Evolutionary conservation across 2,888 invertebrate species (phyloP).

Genomic region (Ennomos erosarius): DNA sequence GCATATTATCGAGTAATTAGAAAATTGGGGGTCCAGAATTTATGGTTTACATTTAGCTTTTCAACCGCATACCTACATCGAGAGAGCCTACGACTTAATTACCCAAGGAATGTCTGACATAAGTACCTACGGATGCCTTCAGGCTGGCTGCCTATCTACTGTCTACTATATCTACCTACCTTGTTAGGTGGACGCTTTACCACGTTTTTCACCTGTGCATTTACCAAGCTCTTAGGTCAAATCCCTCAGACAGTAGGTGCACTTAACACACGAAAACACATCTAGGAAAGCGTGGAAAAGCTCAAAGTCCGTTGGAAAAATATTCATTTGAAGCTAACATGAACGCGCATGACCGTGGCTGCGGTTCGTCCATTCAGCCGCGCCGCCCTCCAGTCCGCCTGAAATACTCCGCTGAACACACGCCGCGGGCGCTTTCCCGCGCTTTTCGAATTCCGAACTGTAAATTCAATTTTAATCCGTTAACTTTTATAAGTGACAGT

Average conservation of each 20-base stretch:
- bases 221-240: constrained; percentile 44
- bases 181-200: no score
- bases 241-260: constrained; percentile 46
- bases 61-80: no score
- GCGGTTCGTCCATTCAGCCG: constrained; percentile 63
- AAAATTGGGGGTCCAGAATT: no score
- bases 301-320: constrained; percentile 58
- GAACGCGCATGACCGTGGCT: constrained; percentile 70
- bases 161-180: no score
- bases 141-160: no score
- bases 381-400: constrained; percentile 73
- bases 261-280: constrained; percentile 45
- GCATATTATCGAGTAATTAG: no score
- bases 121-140: no score
- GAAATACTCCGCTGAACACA: constrained; percentile 67
- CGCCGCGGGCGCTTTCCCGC: constrained; percentile 68
- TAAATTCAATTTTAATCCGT: constrained; percentile 59
- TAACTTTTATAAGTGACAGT: constrained; percentile 46
- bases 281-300: constrained; percentile 57
- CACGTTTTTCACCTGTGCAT: constrained; percentile 6
- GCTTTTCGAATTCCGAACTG: constrained; percentile 67
- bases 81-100: no score
- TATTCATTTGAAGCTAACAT: constrained; percentile 50
- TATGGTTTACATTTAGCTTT: no score
- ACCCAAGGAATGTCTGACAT: no score